These are phyloP conservation scores for Sminthurinus aureus DNA, from an alignment of 2,888 invertebrate genomes.

Conservation along the genomic window DNA sequence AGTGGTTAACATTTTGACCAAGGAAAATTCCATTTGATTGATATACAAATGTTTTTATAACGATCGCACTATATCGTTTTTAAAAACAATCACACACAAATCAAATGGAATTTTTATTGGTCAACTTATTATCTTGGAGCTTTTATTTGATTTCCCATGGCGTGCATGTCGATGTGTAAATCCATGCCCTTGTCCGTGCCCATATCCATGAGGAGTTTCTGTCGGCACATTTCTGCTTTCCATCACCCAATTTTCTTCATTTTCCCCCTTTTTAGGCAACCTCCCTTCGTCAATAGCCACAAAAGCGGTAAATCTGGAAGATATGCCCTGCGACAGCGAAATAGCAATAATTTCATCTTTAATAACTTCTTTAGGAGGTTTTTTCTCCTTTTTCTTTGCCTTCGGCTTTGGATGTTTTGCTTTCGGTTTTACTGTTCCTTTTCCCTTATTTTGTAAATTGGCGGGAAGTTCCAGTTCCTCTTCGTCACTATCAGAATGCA, in stretches of 20 bases:
- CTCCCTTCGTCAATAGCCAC: slow-evolving; percentile 48
- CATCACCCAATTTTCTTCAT: slow-evolving; percentile 53
- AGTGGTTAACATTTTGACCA: too few species aligned
- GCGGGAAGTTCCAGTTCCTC: slow-evolving; percentile 48
- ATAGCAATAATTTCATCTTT: slow-evolving; percentile 50
- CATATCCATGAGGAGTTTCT: slow-evolving; percentile 52
- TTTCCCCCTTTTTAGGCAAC: slow-evolving; percentile 8
- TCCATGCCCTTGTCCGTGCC: neutral
- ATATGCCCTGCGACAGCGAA: slow-evolving; percentile 47
- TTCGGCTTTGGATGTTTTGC: too few species aligned
- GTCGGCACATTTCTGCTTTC: slow-evolving; percentile 52
- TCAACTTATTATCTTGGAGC: too few species aligned
- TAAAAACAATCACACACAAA: too few species aligned
- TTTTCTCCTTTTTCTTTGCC: neutral
- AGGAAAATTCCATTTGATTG: too few species aligned
- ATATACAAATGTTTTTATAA: too few species aligned
- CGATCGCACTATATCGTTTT: too few species aligned
- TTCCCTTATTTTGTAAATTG: slow-evolving; percentile 43
- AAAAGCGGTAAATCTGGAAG: slow-evolving; percentile 55
- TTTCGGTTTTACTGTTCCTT: too few species aligned
- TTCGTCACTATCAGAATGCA: neutral
- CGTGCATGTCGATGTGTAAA: too few species aligned
- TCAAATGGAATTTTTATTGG: too few species aligned
- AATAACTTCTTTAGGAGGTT: slow-evolving; percentile 21
- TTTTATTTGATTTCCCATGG: too few species aligned